These are phyloP conservation scores for Agrenia bidenticulata DNA, from an alignment of 2,888 invertebrate genomes.

Conservation along the genomic window DNA sequence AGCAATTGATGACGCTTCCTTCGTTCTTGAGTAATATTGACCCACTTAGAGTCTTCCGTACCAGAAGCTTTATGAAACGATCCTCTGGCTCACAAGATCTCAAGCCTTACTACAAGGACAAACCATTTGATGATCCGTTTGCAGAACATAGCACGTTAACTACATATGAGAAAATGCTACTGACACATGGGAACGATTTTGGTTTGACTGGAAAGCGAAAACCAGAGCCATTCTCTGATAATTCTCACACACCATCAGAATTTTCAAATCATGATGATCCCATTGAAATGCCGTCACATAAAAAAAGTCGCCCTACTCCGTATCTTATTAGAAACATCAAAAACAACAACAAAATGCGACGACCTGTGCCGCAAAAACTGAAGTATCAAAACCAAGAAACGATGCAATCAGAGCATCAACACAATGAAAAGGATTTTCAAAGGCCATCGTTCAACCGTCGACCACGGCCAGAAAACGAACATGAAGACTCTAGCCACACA, in stretches of 20 bases:
- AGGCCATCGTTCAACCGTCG: neutral
- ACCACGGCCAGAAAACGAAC: conserved; percentile 19
- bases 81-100: conserved; percentile 9
- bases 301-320: too few species aligned
- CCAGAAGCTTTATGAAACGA: conserved; percentile 18
- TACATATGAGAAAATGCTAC: conserved; percentile 32
- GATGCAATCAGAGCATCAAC: neutral
- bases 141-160: conserved; percentile 15
- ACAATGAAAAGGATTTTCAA: neutral
- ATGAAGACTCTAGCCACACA: too few species aligned
- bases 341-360: too few species aligned
- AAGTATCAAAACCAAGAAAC: neutral
- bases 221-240: neutral
- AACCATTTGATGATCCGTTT: conserved; percentile 19
- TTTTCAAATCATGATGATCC: too few species aligned
- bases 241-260: neutral
- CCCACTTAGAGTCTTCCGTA: conserved; percentile 9
- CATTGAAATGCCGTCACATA: too few species aligned
- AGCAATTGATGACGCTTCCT: conserved; percentile 10
- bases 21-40: neutral
- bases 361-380: neutral
- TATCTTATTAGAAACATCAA: too few species aligned
- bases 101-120: conserved; percentile 19
- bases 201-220: conserved; percentile 5
- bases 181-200: conserved; percentile 28